Percentiles rank a stretch among this genome's conserved stretches.
These are phyloP conservation scores for Ceryle rudis DNA, from an alignment of 2,797 vertebrate genomes.

Conservation along the genomic window DNA sequence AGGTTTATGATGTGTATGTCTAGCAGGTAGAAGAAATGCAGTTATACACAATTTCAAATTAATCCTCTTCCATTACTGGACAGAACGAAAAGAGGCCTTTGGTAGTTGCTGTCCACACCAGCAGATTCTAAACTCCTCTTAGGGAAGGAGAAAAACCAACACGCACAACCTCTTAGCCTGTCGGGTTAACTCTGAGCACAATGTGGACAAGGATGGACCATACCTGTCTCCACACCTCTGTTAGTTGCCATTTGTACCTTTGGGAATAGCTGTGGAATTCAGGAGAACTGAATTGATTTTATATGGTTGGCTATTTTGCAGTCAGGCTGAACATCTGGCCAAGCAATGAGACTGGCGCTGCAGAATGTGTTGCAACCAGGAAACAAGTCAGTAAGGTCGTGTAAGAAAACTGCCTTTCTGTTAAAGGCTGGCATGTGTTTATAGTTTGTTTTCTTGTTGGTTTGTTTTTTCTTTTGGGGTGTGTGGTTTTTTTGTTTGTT, in stretches of 20 bases:
- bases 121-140: not conserved
- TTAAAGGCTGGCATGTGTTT: not conserved
- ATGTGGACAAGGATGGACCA: accelerated
- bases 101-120: not conserved
- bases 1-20: not conserved
- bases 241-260: not conserved
- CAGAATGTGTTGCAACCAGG: not conserved
- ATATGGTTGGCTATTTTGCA: too few relatives aligned
- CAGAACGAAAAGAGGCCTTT: not conserved
- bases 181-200: not conserved
- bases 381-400: not conserved
- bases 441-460: not conserved
- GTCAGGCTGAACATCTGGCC: not conserved
- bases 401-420: not conserved
- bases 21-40: not conserved
- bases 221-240: not conserved
- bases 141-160: not conserved
- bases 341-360: not conserved
- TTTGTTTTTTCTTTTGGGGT: too few relatives aligned
- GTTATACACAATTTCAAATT: not conserved
- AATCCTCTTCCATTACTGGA: not conserved
- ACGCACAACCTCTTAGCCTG: accelerated
- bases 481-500: not conserved
- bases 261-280: not conserved
- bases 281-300: not conserved